phyloP scores from a whole-genome alignment of 2,888 invertebrate genomes.

The Andrena bicolor region DNA sequence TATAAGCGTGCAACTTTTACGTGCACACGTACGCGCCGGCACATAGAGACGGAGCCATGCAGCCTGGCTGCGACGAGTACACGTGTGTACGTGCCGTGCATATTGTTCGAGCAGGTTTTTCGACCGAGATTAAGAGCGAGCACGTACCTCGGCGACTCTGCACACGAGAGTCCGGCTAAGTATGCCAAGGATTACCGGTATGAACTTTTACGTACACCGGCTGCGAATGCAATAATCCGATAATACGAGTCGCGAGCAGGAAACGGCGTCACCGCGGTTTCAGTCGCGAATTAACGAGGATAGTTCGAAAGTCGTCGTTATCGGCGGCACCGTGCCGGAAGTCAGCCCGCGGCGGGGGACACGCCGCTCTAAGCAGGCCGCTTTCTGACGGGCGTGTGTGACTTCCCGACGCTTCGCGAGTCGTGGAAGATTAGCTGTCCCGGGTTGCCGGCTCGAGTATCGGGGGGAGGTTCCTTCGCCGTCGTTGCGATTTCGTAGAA shows the following conservation, averaged over 20 bases:
- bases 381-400: not conserved
- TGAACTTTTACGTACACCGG: constrained; percentile 51
- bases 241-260: constrained; percentile 38
- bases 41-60: too few species aligned
- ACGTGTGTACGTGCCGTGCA: constrained; percentile 41
- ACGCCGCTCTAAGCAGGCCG: not conserved
- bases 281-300: constrained; percentile 32
- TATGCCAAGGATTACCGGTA: constrained; percentile 66
- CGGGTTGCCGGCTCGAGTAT: too few species aligned
- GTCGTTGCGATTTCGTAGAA: too few species aligned
- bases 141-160: constrained; percentile 47
- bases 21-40: constrained; percentile 4
- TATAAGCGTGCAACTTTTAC: constrained; percentile 46
- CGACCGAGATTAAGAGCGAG: constrained; percentile 62
- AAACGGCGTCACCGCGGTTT: constrained; percentile 31
- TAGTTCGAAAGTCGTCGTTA: constrained; percentile 15
- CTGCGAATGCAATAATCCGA: constrained; percentile 54
- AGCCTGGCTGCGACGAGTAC: not conserved
- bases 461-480: too few species aligned
- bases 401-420: too few species aligned
- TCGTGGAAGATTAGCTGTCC: too few species aligned
- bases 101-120: constrained; percentile 63
- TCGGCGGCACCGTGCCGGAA: not conserved
- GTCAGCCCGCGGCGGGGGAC: not conserved
- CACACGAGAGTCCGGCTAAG: constrained; percentile 44